Evolutionary conservation across 2,113 vertebrate species (phyloP).

Genomic region (Oenanthe melanoleuca): DNA sequence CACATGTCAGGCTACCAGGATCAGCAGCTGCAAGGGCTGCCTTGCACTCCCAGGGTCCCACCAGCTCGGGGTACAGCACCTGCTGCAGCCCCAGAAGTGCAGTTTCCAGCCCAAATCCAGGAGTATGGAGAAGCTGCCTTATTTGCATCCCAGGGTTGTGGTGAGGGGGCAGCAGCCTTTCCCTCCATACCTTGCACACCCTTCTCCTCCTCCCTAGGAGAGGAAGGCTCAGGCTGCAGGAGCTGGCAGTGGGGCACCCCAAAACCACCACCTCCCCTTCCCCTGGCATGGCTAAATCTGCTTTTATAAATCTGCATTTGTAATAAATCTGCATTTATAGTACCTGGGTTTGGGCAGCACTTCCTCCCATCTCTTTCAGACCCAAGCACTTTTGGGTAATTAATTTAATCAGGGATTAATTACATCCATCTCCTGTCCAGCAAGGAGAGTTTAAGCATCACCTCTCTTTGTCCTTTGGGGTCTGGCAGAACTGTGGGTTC

Average conservation of each 20-base stretch:
- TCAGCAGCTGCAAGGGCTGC: fast-evolving
- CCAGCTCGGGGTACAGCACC: background rate
- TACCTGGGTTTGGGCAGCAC: background rate
- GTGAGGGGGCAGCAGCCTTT: background rate
- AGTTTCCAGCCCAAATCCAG: background rate
- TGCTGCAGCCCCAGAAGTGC: background rate
- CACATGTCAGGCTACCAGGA: background rate
- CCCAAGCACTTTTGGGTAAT: background rate
- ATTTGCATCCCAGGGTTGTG: background rate
- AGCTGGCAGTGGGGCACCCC: background rate
- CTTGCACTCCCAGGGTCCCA: fast-evolving
- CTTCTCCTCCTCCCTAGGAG: background rate
- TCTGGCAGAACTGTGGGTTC: background rate
- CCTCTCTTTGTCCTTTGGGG: background rate
- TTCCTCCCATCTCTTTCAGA: background rate
- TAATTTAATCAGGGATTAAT: background rate
- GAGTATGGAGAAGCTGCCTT: background rate
- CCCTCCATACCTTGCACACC: background rate
- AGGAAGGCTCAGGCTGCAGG: background rate
- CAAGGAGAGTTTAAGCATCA: background rate
- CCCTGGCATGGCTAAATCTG: fast-evolving
- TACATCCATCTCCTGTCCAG: background rate
- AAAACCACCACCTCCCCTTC: fast-evolving
- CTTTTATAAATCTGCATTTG: no score
- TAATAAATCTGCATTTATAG: background rate